Evolutionary conservation across 92 coral and sea anemone species (phyloP).

Genomic region (Anthopleura xanthogrammica): DNA sequence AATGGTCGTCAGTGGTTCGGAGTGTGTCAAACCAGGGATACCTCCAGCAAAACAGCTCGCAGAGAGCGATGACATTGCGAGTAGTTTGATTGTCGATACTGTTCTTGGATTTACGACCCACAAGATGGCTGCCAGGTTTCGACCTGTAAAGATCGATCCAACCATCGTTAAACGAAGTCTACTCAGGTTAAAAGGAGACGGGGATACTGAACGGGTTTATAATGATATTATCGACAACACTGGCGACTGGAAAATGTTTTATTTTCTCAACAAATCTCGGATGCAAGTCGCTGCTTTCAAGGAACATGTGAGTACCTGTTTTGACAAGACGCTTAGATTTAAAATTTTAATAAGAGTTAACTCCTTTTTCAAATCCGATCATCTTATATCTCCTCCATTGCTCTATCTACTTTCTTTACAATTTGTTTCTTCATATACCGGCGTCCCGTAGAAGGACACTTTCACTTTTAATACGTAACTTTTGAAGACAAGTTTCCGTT

Average conservation of each 20-base stretch:
- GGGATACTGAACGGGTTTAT: slow-evolving; percentile 76
- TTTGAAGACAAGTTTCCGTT: background rate
- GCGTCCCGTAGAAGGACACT: background rate
- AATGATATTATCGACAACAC: slow-evolving; percentile 72
- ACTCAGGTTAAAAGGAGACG: slow-evolving; percentile 56
- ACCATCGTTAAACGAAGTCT: slow-evolving; percentile 64
- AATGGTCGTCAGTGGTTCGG: slow-evolving; percentile 39
- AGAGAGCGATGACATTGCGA: slow-evolving; percentile 97
- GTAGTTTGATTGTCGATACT: slow-evolving; percentile 79
- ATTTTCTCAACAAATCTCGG: slow-evolving; percentile 84
- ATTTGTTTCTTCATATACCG: background rate
- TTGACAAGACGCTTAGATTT: background rate
- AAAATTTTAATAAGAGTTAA: slow-evolving; percentile 5
- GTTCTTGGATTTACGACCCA: slow-evolving; percentile 84
- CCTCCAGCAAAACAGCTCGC: slow-evolving; percentile 91
- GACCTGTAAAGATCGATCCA: slow-evolving; percentile 85
- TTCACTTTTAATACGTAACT: background rate
- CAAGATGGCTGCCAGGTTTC: slow-evolving; percentile 95
- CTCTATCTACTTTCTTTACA: background rate
- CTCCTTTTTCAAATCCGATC: background rate
- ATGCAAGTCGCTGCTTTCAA: slow-evolving; percentile 91
- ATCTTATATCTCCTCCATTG: background rate
- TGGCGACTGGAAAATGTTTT: slow-evolving; percentile 89
- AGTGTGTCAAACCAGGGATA: slow-evolving; percentile 69
- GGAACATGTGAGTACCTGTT: slow-evolving; percentile 77